phyloP scores from a whole-genome alignment of 1,140 invertebrate genomes.

The Adelges cooleyi region DNA sequence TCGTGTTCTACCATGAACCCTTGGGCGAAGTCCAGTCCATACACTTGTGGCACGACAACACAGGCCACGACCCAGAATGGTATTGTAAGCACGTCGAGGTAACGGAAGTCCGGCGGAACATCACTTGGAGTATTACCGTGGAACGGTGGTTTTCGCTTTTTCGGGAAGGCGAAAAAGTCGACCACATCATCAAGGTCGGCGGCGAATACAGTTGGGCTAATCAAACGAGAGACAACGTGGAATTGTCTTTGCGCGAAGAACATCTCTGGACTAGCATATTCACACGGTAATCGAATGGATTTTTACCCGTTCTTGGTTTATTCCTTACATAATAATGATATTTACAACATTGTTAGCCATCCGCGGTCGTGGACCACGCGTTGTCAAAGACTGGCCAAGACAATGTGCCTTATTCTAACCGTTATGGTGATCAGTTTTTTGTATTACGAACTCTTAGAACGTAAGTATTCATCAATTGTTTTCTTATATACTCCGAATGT shows the following conservation, averaged over 20 bases:
- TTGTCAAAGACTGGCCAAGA: slow-evolving; percentile 1
- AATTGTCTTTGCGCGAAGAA: not conserved
- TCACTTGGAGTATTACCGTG: not conserved
- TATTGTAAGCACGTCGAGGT: slow-evolving; percentile 7
- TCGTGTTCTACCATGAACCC: slow-evolving; percentile 15
- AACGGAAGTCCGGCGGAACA: not conserved
- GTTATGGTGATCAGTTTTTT: not conserved
- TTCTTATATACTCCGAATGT: too few species aligned
- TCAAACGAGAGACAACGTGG: not conserved
- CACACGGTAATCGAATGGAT: not conserved
- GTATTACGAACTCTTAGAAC: not conserved
- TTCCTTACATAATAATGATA: too few species aligned
- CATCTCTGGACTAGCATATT: slow-evolving; percentile 9
- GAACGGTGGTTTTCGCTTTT: not conserved
- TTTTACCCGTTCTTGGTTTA: too few species aligned
- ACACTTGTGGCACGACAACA: slow-evolving; percentile 31
- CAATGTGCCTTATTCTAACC: not conserved
- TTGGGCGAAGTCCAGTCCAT: slow-evolving; percentile 26
- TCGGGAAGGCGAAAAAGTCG: not conserved
- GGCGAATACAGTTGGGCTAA: not conserved
- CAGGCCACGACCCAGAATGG: slow-evolving; percentile 29
- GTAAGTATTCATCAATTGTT: too few species aligned
- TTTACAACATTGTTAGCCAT: not conserved
- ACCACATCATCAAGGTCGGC: not conserved
- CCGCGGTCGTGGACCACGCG: not conserved